Evolutionary conservation across 2,888 invertebrate genomes (phyloP).

Genomic region (Glyphotaelius pellucidus): DNA sequence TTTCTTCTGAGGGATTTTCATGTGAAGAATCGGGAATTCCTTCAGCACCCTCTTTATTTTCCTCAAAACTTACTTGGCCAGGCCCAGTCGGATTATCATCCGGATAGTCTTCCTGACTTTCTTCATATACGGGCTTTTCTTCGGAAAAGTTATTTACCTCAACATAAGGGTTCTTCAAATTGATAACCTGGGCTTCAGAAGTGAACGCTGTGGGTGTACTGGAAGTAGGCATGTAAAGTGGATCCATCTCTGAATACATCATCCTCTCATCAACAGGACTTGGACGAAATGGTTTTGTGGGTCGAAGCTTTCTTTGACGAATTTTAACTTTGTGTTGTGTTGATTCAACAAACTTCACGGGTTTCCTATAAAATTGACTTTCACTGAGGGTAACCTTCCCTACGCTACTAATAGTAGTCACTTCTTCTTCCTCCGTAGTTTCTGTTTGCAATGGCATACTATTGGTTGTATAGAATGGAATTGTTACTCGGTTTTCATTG

Average conservation of each 20-base stretch:
- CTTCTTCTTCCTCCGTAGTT: slow-evolving; percentile 8
- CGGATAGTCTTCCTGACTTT: not conserved
- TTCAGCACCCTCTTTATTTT: not conserved
- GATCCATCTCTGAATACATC: slow-evolving; percentile 76
- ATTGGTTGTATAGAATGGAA: slow-evolving; percentile 18
- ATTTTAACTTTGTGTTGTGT: slow-evolving; percentile 23
- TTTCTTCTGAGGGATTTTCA: not conserved
- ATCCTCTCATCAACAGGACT: slow-evolving; percentile 70
- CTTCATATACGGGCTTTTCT: not conserved
- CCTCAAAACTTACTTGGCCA: not conserved
- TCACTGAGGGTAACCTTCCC: slow-evolving; percentile 42
- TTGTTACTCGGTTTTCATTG: slow-evolving; percentile 38
- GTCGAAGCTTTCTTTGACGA: slow-evolving; percentile 67
- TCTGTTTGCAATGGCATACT: not conserved
- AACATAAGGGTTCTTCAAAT: slow-evolving; percentile 47
- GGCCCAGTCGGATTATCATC: not conserved
- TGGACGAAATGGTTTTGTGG: slow-evolving; percentile 71
- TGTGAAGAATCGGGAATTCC: not conserved
- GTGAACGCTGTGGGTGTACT: slow-evolving; percentile 71
- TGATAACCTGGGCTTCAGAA: slow-evolving; percentile 71
- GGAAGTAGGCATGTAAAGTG: slow-evolving; percentile 70
- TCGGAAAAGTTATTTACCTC: slow-evolving; percentile 23
- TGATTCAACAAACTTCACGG: slow-evolving; percentile 52
- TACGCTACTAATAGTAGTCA: slow-evolving; percentile 8
- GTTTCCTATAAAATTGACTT: slow-evolving; percentile 31